Evolutionary conservation across 2,113 vertebrate species (phyloP).

Genomic region (Nasalis larvatus): DNA sequence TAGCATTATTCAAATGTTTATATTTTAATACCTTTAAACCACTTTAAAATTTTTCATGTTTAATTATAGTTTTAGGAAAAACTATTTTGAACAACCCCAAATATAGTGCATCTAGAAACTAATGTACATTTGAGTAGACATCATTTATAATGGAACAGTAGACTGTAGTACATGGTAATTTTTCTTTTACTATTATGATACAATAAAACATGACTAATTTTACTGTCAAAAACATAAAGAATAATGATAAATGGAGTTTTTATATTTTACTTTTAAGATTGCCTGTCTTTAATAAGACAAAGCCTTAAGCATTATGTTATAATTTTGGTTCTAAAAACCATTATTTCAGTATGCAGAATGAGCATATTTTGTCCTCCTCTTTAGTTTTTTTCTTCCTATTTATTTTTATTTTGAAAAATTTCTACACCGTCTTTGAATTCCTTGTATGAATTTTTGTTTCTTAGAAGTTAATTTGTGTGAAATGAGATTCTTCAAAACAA

Average conservation of each 20-base stretch:
- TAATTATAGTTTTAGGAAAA: slow-evolving; percentile 56
- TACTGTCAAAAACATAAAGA: slow-evolving; percentile 58
- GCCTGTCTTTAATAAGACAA: slow-evolving; percentile 61
- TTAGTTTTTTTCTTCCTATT: background rate
- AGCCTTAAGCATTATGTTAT: slow-evolving; percentile 62
- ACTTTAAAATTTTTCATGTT: slow-evolving; percentile 62
- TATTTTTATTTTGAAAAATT: slow-evolving; percentile 53
- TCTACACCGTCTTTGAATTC: slow-evolving; percentile 36
- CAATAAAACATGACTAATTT: slow-evolving; percentile 52
- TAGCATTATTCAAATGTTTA: slow-evolving; percentile 67
- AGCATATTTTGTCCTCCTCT: background rate
- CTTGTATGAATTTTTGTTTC: slow-evolving; percentile 40
- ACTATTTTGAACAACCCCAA: slow-evolving; percentile 65
- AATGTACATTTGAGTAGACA: slow-evolving; percentile 38
- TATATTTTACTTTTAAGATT: slow-evolving; percentile 67
- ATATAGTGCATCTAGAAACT: slow-evolving; percentile 50
- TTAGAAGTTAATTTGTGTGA: slow-evolving; percentile 64
- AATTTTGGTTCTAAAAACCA: slow-evolving; percentile 30
- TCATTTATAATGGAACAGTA: background rate
- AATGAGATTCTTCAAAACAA: slow-evolving; percentile 49
- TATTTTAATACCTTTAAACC: slow-evolving; percentile 74
- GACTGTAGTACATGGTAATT: background rate
- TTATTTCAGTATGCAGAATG: slow-evolving; percentile 5
- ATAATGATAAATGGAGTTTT: slow-evolving; percentile 41
- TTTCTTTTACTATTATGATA: slow-evolving; percentile 59